Evolutionary conservation across 2,888 invertebrate species (phyloP), one percentile per base, ranked within the genome.

Genomic region (Eulithis testata): DNA sequence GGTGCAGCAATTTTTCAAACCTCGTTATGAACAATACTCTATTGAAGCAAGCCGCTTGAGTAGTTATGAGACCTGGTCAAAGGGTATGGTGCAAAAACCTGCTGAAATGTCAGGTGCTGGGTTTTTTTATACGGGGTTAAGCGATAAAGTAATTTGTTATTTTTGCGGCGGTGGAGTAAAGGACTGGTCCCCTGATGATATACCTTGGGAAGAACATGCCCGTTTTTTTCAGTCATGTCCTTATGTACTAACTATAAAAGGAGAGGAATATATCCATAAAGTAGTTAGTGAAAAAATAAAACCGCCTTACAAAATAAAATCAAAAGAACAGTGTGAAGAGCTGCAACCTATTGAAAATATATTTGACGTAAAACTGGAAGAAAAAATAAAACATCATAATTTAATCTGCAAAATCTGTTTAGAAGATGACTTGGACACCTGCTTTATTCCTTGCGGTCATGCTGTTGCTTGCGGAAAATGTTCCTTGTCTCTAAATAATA

Each of bases 111-210:
- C 6, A 27, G 50, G 31, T 31, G 50, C 50, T 4, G 50, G 50
- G 31, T 51, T 51, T 31, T 31, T 51, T 51, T 51, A 51, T 27
- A 49, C 49, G 7, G 14, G 7, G 4, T 3, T 27, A 49, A 4
- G 27, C n/a, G 31, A 51, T n/a, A 31, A 11, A 51, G 51, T 51
- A 36, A 51, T n/a, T 31, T 51, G 51, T 51, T 51, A 31, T 11
- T 51, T 12, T 36, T 53, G 52, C 4, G 11, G n/a, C 1, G 52
- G 52, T 3, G 14, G 52, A 37, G 1, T 53, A 8, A 37, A 53
- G 5, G 52, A 53, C 52, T 53, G 52, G 37, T 12, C 2, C 36
- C 37, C 52, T 12, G 52, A 14, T 3, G 52, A 53, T 36, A 4
- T 8, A 11, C 52, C 52, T 7, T 53, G 52, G 52, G 52, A 7